Conservation (phyloP, 2,113 vertebrate species). For the Microtus oregoni region DNA sequence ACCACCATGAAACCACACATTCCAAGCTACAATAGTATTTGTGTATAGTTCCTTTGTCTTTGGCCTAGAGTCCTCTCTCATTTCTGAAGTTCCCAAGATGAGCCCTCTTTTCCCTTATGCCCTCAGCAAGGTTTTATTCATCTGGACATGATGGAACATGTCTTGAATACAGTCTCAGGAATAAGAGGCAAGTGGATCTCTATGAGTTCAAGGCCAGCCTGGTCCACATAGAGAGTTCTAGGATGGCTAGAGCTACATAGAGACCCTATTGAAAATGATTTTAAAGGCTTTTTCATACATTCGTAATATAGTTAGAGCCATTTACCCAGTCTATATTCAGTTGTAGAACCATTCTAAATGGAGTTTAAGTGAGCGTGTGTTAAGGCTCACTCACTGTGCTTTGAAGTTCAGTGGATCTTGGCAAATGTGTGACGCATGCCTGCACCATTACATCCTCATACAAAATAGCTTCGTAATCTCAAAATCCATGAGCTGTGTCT, state of each 20-base stretch:
- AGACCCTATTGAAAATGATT: background rate
- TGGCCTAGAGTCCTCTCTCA: background rate
- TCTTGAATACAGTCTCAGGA: background rate
- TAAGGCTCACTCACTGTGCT: background rate
- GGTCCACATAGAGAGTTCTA: background rate
- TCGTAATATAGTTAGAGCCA: background rate
- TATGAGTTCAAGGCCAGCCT: background rate
- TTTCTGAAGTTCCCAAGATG: slow-evolving; percentile 1
- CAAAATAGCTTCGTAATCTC: background rate
- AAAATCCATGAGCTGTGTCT: background rate
- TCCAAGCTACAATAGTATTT: background rate
- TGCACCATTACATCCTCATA: background rate
- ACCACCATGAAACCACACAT: background rate
- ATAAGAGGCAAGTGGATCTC: background rate
- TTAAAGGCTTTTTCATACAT: background rate
- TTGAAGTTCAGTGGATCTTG: background rate
- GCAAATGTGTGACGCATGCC: background rate
- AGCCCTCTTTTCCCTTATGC: background rate
- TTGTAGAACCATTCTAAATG: background rate
- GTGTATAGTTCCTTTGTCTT: background rate
- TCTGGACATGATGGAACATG: background rate
- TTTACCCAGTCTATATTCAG: background rate
- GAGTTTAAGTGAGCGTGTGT: background rate
- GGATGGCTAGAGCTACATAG: background rate
- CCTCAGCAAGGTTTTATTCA: background rate